phyloP scores from a whole-genome alignment of 2,888 invertebrate species.

The Drosophila pseudotakahashii region DNA sequence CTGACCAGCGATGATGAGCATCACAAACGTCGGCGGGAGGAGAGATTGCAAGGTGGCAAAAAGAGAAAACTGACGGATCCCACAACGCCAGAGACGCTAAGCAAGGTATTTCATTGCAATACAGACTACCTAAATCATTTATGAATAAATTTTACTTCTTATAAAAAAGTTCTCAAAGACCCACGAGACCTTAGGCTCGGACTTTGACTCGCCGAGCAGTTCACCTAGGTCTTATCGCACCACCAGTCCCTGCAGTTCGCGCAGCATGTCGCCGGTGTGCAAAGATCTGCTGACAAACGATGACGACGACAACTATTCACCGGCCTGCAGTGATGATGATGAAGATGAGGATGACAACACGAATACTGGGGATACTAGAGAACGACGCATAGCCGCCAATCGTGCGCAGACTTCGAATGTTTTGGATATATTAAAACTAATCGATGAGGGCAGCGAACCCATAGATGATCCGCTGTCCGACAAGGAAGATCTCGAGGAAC shows the following conservation, averaged over 20 bases:
- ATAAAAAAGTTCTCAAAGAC: conserved; percentile 71
- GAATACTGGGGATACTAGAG: conserved; percentile 46
- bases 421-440: conserved; percentile 81
- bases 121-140: background rate
- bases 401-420: conserved; percentile 61
- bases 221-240: conserved; percentile 81
- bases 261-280: conserved; percentile 82
- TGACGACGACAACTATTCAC: conserved; percentile 82
- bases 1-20: conserved; percentile 82
- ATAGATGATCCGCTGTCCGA: conserved; percentile 82
- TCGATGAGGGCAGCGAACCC: conserved; percentile 78
- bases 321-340: conserved; percentile 84
- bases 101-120: conserved; percentile 67
- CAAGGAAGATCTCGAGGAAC: conserved; percentile 82
- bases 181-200: conserved; percentile 68
- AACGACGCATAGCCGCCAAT: conserved; percentile 60
- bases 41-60: conserved; percentile 74
- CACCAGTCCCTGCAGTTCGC: conserved; percentile 83
- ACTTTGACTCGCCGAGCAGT: conserved; percentile 82
- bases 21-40: conserved; percentile 80
- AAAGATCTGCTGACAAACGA: conserved; percentile 65
- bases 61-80: conserved; percentile 80
- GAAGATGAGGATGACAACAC: conserved; percentile 71
- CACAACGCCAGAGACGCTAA: conserved; percentile 57
- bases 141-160: background rate